Conservation (phyloP, 30 jellyfish, hydroid and myxozoan genomes). For the Cassiopea andromeda region DNA sequence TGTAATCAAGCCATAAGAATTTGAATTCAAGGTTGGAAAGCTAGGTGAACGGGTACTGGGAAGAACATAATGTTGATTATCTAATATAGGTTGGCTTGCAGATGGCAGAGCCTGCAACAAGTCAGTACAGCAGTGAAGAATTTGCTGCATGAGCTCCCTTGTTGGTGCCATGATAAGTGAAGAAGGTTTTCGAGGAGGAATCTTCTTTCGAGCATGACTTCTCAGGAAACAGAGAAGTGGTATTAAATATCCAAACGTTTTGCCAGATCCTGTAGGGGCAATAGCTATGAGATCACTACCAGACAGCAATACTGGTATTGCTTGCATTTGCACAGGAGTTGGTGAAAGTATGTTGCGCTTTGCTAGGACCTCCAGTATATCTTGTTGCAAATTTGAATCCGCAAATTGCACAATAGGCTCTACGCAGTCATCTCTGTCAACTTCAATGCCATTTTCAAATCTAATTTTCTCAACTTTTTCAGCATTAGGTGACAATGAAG, state of each 20-base stretch:
- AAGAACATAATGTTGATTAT: background rate
- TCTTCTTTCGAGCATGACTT: background rate
- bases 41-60: background rate
- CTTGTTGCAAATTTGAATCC: constrained; percentile 66
- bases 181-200: constrained; percentile 18
- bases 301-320: constrained; percentile 63
- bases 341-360: constrained; percentile 49
- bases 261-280: constrained; percentile 96
- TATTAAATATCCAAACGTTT: constrained; percentile 77
- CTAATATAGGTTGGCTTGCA: too few species aligned
- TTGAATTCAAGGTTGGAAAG: background rate
- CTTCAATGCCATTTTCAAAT: constrained; percentile 73
- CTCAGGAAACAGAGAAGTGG: constrained; percentile 69
- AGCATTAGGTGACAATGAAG: background rate
- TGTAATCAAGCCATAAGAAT: background rate
- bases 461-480: constrained; percentile 60
- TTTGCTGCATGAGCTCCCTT: constrained; percentile 91
- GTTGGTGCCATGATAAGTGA: constrained; percentile 89
- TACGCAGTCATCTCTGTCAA: constrained; percentile 75
- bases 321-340: constrained; percentile 96
- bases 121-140: constrained; percentile 26
- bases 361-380: constrained; percentile 18
- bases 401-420: constrained; percentile 63
- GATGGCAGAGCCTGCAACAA: background rate
- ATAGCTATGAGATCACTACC: constrained; percentile 82